Conservation (phyloP, 2,113 vertebrate genomes). For the Sclerurus mexicanus region DNA sequence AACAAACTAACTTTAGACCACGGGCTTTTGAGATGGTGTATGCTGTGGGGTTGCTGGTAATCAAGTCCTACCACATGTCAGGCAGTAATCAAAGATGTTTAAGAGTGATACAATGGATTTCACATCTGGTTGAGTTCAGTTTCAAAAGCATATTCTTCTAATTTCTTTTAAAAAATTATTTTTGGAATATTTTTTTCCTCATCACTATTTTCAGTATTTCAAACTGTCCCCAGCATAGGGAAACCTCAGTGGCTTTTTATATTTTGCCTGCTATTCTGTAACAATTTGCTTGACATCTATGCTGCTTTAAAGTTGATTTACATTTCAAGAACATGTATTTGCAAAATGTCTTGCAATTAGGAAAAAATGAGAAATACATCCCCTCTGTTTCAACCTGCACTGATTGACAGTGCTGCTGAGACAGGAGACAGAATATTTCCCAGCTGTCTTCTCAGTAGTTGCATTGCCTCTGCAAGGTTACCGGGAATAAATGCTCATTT, state of each 20-base stretch:
- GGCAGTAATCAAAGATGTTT: background rate
- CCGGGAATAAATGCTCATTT: conserved; percentile 49
- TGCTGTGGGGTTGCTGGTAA: background rate
- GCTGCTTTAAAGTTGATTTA: background rate
- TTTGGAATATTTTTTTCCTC: background rate
- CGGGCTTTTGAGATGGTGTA: background rate
- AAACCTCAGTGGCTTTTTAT: background rate
- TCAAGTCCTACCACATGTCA: background rate
- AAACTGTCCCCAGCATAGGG: background rate
- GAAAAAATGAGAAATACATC: background rate
- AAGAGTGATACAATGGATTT: background rate
- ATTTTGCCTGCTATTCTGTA: background rate
- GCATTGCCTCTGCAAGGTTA: conserved; percentile 45
- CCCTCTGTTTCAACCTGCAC: background rate
- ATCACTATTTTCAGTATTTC: background rate
- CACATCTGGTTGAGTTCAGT: background rate
- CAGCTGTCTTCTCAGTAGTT: conserved; percentile 23
- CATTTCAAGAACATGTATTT: background rate
- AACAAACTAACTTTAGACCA: background rate
- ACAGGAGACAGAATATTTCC: background rate
- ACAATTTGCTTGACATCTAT: background rate
- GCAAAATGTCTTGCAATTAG: conserved; percentile 10
- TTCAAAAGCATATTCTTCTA: background rate
- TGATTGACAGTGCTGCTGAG: conserved; percentile 9
- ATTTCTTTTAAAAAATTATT: background rate